These are phyloP conservation scores for Callionymus lyra DNA, from an alignment of 2,113 vertebrate species.

Conservation along the genomic window DNA sequence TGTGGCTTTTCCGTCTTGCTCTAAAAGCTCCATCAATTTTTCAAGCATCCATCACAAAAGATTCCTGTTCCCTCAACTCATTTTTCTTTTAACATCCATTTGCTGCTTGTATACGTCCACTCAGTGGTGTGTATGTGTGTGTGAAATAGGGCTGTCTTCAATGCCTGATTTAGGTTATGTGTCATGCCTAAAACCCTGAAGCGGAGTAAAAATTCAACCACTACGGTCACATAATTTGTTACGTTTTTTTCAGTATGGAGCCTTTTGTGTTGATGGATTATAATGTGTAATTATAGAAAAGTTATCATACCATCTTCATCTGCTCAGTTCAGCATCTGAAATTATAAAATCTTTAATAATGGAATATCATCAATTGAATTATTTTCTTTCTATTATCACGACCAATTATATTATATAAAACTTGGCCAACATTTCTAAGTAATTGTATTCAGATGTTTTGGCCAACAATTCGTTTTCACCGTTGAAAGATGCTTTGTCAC, in stretches of 20 bases:
- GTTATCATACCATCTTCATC: slow-evolving; percentile 5
- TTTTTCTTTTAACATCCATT: slow-evolving; percentile 41
- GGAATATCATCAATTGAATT: too few species aligned
- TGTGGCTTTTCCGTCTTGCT: slow-evolving; percentile 3
- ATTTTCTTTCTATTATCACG: too few species aligned
- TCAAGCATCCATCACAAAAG: slow-evolving; percentile 45
- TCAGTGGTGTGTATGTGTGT: slow-evolving; percentile 9
- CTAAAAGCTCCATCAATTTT: slow-evolving; percentile 53
- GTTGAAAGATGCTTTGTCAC: too few species aligned
- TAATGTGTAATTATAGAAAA: slow-evolving; percentile 8
- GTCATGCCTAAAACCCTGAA: slow-evolving; percentile 36
- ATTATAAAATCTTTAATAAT: too few species aligned
- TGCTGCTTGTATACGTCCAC: slow-evolving; percentile 22
- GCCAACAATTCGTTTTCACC: too few species aligned
- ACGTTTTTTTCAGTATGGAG: slow-evolving; percentile 15
- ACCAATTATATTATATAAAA: too few species aligned
- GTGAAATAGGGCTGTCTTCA: slow-evolving; percentile 29
- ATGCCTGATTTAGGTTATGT: slow-evolving; percentile 36
- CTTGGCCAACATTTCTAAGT: too few species aligned
- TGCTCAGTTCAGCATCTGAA: not conserved
- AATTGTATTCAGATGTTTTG: too few species aligned
- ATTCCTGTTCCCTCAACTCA: slow-evolving; percentile 34
- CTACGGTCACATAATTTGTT: slow-evolving; percentile 11
- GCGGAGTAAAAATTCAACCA: slow-evolving; percentile 53
- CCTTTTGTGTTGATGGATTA: slow-evolving; percentile 2